A percentile compares a stretch with the other conserved stretches of the same genome.
These are phyloP conservation scores for Mionectes olivaceus DNA, from an alignment of 2,797 vertebrate species.

Conservation along the genomic window DNA sequence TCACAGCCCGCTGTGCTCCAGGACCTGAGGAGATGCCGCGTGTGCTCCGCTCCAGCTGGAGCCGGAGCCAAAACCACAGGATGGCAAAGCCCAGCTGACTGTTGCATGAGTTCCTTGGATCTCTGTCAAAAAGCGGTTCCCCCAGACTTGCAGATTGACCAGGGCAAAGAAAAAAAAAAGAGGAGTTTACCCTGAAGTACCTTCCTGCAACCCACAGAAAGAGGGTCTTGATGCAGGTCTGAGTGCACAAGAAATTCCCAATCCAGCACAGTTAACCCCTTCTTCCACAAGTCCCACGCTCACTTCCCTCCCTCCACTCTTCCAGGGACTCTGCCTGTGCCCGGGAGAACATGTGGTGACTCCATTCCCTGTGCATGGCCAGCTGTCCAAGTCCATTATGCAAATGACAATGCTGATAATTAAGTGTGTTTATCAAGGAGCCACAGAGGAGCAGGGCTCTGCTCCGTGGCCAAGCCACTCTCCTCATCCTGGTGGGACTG, in stretches of 20 bases:
- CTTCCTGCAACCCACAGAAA: not conserved
- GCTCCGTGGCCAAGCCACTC: not conserved
- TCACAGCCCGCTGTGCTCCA: not conserved
- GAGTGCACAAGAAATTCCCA: not conserved
- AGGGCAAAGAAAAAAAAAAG: not conserved
- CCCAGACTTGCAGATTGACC: not conserved
- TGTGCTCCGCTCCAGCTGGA: not conserved
- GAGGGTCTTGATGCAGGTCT: not conserved
- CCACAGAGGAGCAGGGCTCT: slow-evolving; percentile 17
- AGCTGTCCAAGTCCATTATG: slow-evolving; percentile 43
- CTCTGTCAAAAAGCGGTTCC: slow-evolving; percentile 6
- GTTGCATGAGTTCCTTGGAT: not conserved
- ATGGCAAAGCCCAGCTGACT: slow-evolving; percentile 29
- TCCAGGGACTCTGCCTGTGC: not conserved
- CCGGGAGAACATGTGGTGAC: not conserved
- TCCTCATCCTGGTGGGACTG: not conserved
- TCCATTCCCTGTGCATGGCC: not conserved
- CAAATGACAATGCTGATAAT: slow-evolving; percentile 42
- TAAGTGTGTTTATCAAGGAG: slow-evolving; percentile 56
- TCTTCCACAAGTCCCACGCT: not conserved
- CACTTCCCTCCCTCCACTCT: not conserved
- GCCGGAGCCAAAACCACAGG: not conserved
- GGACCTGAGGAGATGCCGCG: not conserved
- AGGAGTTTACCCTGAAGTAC: not conserved
- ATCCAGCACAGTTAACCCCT: not conserved